Evolutionary conservation across 2,888 invertebrate genomes (phyloP).

Genomic region (Chrysopilus asiliformis): DNA sequence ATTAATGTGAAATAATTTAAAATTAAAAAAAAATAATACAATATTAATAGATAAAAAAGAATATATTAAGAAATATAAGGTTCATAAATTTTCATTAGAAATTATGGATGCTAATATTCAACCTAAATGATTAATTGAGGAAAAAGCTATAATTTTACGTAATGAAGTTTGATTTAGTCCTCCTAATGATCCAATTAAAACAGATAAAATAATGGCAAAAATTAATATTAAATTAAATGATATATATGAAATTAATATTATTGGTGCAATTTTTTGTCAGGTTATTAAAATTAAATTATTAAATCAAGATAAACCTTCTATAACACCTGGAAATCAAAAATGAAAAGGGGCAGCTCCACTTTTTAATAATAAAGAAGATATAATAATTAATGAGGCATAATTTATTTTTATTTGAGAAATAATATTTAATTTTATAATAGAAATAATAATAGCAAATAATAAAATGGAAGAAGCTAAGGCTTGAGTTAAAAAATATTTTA

Average conservation of each 20-base stretch:
- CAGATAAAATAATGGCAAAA: conserved; percentile 36
- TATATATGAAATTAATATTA: conserved; percentile 40
- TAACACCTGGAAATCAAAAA: too few relatives aligned
- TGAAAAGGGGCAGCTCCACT: too few relatives aligned
- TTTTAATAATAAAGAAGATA: too few relatives aligned
- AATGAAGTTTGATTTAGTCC: conserved; percentile 43
- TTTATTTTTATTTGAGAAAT: conserved; percentile 22
- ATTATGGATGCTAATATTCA: conserved; percentile 41
- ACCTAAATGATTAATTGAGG: conserved; percentile 49
- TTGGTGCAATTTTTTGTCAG: conserved; percentile 51
- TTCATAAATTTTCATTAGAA: conserved; percentile 38
- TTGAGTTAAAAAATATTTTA: conserved; percentile 49
- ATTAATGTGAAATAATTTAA: conserved; percentile 40
- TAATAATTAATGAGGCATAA: too few relatives aligned
- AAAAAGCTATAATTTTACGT: conserved; percentile 47
- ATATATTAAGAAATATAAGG: conserved; percentile 39
- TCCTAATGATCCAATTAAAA: conserved; percentile 38
- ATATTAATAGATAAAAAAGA: conserved; percentile 37
- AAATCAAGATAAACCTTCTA: conserved; percentile 44
- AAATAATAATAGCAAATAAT: conserved; percentile 37
- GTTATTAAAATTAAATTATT: conserved; percentile 44
- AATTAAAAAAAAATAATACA: conserved; percentile 37
- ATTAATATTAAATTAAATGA: conserved; percentile 36
- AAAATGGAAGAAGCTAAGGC: conserved; percentile 43
- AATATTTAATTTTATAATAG: conserved; percentile 22